Evolutionary conservation across 2,797 vertebrate genomes (phyloP).

Genomic region (Gymnothorax javanicus): DNA sequence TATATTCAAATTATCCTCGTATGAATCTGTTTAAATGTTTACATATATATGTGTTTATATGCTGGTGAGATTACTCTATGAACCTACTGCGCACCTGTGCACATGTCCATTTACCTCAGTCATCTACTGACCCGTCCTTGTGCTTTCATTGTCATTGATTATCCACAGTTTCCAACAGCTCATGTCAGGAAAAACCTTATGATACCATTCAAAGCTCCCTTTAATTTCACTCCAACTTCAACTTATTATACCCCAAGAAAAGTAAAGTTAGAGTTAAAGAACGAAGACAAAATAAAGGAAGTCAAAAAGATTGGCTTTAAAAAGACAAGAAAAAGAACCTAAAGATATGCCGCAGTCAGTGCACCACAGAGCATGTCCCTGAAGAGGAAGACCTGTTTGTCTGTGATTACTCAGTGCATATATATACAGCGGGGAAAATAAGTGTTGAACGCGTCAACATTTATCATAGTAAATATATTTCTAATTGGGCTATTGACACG

Average conservation of each 20-base stretch:
- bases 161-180: not conserved
- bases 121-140: slow-evolving; percentile 31
- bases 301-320: not conserved
- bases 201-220: not conserved
- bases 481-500: no score
- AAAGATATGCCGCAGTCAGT: not conserved
- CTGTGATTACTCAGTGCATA: slow-evolving; percentile 56
- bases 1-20: slow-evolving; percentile 69
- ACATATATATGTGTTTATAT: no score
- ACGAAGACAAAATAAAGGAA: not conserved
- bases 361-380: not conserved
- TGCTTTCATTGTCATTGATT: slow-evolving; percentile 8
- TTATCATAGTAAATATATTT: no score
- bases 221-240: not conserved
- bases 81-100: not conserved
- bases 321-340: not conserved
- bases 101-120: slow-evolving; percentile 16
- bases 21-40: slow-evolving; percentile 32
- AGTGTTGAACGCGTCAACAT: no score
- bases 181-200: not conserved
- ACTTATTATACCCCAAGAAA: not conserved
- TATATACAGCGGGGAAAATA: no score
- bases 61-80: no score
- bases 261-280: not conserved
- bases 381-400: slow-evolving; percentile 46